Percentiles rank a stretch among this genome's conserved stretches.
These are phyloP conservation scores for Girardia tigrina DNA, from an alignment of 2,888 invertebrate species.

Conservation along the genomic window DNA sequence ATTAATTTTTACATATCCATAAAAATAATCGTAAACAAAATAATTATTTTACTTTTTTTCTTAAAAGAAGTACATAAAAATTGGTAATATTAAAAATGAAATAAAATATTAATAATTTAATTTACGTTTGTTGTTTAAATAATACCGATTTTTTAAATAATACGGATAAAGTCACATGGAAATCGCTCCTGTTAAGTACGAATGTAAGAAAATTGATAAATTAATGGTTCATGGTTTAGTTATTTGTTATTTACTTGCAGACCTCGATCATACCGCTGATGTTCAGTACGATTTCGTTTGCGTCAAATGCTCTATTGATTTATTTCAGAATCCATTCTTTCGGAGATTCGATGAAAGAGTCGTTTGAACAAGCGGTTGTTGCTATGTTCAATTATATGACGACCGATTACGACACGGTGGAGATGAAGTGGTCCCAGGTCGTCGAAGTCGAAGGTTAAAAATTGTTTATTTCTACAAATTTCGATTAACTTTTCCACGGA, in stretches of 20 bases:
- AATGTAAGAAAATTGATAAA: slow-evolving; percentile 18
- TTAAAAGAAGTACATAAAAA: no score
- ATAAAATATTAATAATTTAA: no score
- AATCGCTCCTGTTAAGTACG: background rate
- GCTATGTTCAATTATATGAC: slow-evolving; percentile 98
- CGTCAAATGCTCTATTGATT: background rate
- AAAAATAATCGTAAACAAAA: no score
- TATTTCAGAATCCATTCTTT: slow-evolving; percentile 60
- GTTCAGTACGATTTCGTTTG: background rate
- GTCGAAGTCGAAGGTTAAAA: slow-evolving; percentile 72
- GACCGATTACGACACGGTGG: slow-evolving; percentile 53
- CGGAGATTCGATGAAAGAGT: slow-evolving; percentile 71
- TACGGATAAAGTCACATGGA: no score
- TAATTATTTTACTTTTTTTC: no score
- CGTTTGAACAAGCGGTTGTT: slow-evolving; percentile 78
- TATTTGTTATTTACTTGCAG: background rate
- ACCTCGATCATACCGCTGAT: slow-evolving; percentile 7
- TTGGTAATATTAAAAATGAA: no score
- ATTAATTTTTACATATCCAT: background rate
- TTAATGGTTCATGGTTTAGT: background rate
- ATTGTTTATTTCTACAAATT: no score
- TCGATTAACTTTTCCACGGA: no score
- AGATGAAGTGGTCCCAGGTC: slow-evolving; percentile 60
- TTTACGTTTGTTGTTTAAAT: no score
- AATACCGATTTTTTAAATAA: no score